These are phyloP conservation scores for Protobothrops mucrosquamatus DNA, from an alignment of 2,113 vertebrate species.

Conservation along the genomic window DNA sequence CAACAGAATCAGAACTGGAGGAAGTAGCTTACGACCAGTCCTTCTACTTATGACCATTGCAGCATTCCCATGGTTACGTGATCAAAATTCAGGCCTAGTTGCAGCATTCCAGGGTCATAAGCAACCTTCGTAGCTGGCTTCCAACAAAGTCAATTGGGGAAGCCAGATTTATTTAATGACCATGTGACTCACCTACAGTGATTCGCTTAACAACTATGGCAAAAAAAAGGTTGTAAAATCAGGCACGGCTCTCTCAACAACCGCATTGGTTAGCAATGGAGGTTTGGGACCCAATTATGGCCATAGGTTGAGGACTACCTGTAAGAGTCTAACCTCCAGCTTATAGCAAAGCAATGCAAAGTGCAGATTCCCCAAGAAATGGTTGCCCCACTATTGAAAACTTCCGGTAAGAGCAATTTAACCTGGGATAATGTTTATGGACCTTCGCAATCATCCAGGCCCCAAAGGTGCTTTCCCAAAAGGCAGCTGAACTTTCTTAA, in stretches of 20 bases:
- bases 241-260: too few species aligned
- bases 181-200: too few species aligned
- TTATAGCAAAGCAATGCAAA: not conserved
- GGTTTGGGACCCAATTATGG: too few species aligned
- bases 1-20: not conserved
- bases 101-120: not conserved
- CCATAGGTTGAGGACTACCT: too few species aligned
- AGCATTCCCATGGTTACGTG: not conserved
- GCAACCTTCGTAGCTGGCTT: not conserved
- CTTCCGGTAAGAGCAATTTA: not conserved
- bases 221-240: too few species aligned
- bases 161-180: too few species aligned
- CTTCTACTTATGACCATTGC: not conserved
- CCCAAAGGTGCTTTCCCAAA: too few species aligned
- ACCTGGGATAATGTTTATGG: not conserved
- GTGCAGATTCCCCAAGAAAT: not conserved
- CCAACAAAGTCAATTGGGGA: not conserved
- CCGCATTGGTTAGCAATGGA: too few species aligned
- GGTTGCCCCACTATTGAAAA: not conserved
- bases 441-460: too few species aligned
- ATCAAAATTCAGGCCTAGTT: too few species aligned
- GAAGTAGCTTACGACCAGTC: not conserved
- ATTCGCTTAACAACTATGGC: too few species aligned
- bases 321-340: not conserved
- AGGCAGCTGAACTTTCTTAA: too few species aligned